A percentile compares a stretch with the other conserved stretches of the same genome.
phyloP scores from a whole-genome alignment of 2,888 invertebrate genomes.

The Tetropium fuscum region DNA sequence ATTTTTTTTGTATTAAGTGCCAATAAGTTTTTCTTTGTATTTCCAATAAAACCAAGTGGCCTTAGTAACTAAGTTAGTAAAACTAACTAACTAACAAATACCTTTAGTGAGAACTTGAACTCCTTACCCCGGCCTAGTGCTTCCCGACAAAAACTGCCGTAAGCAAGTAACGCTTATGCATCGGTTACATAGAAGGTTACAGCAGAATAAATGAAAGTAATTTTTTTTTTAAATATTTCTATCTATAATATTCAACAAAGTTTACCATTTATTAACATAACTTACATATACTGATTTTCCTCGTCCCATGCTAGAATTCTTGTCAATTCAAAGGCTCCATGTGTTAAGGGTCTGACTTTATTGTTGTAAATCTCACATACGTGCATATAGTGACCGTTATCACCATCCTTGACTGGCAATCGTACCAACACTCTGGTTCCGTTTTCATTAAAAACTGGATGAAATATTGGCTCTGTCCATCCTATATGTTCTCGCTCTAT shows the following conservation, averaged over 20 bases:
- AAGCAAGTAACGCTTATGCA: not conserved
- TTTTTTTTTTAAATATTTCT: too few species aligned
- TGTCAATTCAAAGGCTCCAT: constrained; percentile 81
- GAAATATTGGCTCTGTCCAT: constrained; percentile 64
- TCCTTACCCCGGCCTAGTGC: too few species aligned
- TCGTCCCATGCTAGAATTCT: constrained; percentile 84
- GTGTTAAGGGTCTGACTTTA: constrained; percentile 71
- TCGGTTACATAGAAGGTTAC: not conserved
- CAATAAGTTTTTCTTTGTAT: too few species aligned
- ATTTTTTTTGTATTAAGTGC: too few species aligned
- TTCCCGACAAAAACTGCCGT: not conserved
- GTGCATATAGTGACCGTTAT: constrained; percentile 73
- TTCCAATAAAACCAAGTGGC: too few species aligned
- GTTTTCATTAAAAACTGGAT: constrained; percentile 63
- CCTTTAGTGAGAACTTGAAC: too few species aligned
- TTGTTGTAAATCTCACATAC: constrained; percentile 64
- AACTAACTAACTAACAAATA: too few species aligned
- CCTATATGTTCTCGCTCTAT: constrained; percentile 61
- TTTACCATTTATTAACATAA: constrained; percentile 36
- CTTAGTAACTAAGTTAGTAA: too few species aligned
- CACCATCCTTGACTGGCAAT: constrained; percentile 73
- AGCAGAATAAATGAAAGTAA: not conserved
- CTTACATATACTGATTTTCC: constrained; percentile 75
- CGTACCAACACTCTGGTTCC: constrained; percentile 68
- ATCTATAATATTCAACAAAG: not conserved